A percentile compares a stretch with the other conserved stretches of the same genome.
These are phyloP conservation scores for Daktulosphaira vitifoliae DNA, from an alignment of 1,140 invertebrate species.

Conservation along the genomic window DNA sequence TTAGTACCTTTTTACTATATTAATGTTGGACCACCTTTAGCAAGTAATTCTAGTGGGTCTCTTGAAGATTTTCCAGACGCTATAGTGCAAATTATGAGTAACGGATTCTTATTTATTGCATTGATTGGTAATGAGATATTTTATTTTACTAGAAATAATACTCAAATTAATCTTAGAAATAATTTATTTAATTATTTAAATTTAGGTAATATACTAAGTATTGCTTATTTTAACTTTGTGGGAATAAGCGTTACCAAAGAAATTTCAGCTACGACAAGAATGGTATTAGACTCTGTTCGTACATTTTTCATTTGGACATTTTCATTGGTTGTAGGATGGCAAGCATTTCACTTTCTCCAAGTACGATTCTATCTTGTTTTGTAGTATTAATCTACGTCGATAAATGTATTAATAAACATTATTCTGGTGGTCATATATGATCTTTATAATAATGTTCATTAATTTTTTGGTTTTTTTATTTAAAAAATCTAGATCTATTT, in stretches of 20 bases:
- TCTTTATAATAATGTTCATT: too few species aligned
- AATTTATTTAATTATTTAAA: slow-evolving; percentile 40
- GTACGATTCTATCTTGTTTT: slow-evolving; percentile 42
- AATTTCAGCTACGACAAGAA: slow-evolving; percentile 80
- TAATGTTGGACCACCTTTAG: slow-evolving; percentile 62
- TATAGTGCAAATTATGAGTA: slow-evolving; percentile 68
- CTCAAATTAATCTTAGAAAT: too few species aligned
- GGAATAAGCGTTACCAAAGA: slow-evolving; percentile 94
- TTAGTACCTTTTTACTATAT: slow-evolving; percentile 82
- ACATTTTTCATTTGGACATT: slow-evolving; percentile 84
- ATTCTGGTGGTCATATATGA: too few species aligned
- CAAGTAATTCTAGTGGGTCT: slow-evolving; percentile 59
- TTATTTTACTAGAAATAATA: too few species aligned
- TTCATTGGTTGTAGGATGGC: slow-evolving; percentile 64
- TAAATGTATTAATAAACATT: too few species aligned
- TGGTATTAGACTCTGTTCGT: slow-evolving; percentile 83
- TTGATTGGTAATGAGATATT: slow-evolving; percentile 49
- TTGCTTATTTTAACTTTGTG: slow-evolving; percentile 94
- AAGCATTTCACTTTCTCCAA: slow-evolving; percentile 71
- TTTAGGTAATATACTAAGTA: slow-evolving; percentile 76
- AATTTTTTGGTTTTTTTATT: too few species aligned
- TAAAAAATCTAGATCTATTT: too few species aligned
- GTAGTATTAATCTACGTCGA: too few species aligned
- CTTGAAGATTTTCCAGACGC: slow-evolving; percentile 82
- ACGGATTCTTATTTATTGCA: slow-evolving; percentile 53